Evolutionary conservation across 2,888 invertebrate genomes (phyloP).

Genomic region (Germaria angustata): DNA sequence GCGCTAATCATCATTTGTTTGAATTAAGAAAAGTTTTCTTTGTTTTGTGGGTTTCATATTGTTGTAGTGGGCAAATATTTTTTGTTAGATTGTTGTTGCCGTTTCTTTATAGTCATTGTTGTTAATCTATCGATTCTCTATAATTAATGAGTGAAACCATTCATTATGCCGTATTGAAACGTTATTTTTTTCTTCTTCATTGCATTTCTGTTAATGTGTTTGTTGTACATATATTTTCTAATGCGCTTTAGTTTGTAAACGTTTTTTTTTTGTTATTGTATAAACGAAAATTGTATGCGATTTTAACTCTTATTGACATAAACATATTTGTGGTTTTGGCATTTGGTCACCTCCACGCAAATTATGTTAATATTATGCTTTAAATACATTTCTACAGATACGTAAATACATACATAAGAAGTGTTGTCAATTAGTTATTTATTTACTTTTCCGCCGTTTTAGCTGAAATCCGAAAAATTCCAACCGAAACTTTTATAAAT

Average conservation of each 20-base stretch:
- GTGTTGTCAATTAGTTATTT: too few species aligned
- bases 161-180: slow-evolving; percentile 59
- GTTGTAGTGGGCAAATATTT: slow-evolving; percentile 46
- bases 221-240: neutral
- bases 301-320: slow-evolving; percentile 63
- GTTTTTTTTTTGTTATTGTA: slow-evolving; percentile 22
- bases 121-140: slow-evolving; percentile 61
- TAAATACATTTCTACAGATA: slow-evolving; percentile 1
- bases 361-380: slow-evolving; percentile 39
- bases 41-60: slow-evolving; percentile 51
- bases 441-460: too few species aligned
- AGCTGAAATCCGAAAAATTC: too few species aligned
- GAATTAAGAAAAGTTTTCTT: slow-evolving; percentile 61
- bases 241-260: slow-evolving; percentile 47
- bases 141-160: slow-evolving; percentile 67
- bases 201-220: slow-evolving; percentile 4
- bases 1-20: slow-evolving; percentile 50
- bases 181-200: slow-evolving; percentile 5
- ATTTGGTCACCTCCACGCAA: slow-evolving; percentile 64
- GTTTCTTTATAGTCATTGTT: slow-evolving; percentile 39
- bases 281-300: slow-evolving; percentile 61
- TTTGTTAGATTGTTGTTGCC: slow-evolving; percentile 20
- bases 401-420: too few species aligned
- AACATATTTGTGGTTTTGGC: slow-evolving; percentile 64
- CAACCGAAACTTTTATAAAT: too few species aligned